Conservation (phyloP, 2,113 vertebrate genomes). For the Pagrus major region DNA sequence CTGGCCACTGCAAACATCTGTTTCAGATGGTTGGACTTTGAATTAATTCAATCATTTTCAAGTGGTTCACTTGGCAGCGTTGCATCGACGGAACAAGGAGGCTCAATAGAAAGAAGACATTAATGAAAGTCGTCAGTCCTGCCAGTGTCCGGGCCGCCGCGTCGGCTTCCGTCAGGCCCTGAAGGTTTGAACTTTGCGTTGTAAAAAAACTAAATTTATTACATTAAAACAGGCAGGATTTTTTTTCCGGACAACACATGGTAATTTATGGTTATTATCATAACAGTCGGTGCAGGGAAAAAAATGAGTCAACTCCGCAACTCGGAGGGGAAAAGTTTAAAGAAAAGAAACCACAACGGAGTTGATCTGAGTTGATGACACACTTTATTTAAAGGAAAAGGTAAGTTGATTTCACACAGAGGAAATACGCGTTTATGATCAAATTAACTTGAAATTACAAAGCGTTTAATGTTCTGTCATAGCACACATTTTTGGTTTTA, state of each 20-base stretch:
- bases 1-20: background rate
- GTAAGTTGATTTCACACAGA: slow-evolving; percentile 76
- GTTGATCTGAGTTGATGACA: slow-evolving; percentile 57
- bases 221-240: background rate
- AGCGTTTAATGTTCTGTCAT: slow-evolving; percentile 43
- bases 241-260: background rate
- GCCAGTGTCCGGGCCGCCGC: background rate
- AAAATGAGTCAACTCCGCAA: background rate
- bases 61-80: background rate
- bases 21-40: background rate
- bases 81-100: background rate
- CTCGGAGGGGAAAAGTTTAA: background rate
- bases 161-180: slow-evolving; percentile 17
- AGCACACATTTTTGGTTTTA: slow-evolving; percentile 62
- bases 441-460: slow-evolving; percentile 41
- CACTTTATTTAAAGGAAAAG: slow-evolving; percentile 80
- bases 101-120: too few relatives aligned
- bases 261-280: background rate
- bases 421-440: slow-evolving; percentile 46
- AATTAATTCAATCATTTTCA: background rate
- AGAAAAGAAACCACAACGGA: background rate
- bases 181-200: background rate
- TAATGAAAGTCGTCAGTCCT: background rate
- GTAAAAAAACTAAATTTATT: background rate
- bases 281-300: background rate